Conservation (phyloP, 2,797 vertebrate species). For the Syngnathus rostellatus region DNA sequence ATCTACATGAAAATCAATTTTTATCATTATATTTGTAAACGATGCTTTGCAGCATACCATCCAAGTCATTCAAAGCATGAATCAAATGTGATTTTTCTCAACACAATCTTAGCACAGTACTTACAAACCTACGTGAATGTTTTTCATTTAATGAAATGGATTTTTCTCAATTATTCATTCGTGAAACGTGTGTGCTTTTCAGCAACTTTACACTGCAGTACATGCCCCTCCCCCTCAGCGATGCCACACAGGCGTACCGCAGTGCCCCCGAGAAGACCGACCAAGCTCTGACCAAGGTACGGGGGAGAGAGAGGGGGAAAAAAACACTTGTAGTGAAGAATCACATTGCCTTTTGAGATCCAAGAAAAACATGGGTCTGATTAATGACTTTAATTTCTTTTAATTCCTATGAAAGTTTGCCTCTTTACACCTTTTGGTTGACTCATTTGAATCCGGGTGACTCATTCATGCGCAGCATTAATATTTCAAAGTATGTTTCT, state of each 20-base stretch:
- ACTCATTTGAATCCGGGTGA: no score
- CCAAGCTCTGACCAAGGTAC: slow-evolving; percentile 82
- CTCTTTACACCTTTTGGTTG: background rate
- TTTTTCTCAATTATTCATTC: background rate
- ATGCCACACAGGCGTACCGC: slow-evolving; percentile 83
- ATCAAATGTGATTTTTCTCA: no score
- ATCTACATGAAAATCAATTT: no score
- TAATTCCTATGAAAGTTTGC: background rate
- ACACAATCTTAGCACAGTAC: no score
- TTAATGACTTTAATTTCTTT: background rate
- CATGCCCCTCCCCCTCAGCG: slow-evolving; percentile 85
- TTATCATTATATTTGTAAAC: no score
- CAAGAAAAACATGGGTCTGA: background rate
- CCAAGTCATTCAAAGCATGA: no score
- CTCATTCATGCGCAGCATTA: no score
- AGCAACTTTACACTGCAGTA: slow-evolving; percentile 88
- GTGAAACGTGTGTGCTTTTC: slow-evolving; percentile 14
- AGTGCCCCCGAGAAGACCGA: slow-evolving; percentile 80
- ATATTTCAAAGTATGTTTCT: no score
- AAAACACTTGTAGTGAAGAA: background rate
- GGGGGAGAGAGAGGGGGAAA: background rate
- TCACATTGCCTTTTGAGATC: background rate
- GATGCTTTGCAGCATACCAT: no score
- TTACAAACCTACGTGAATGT: no score
- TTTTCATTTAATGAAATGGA: background rate